A percentile compares a stretch with the other conserved stretches of the same genome.
These are phyloP conservation scores for Leptopilina myrica DNA, from an alignment of 2,888 invertebrate genomes.

Conservation along the genomic window DNA sequence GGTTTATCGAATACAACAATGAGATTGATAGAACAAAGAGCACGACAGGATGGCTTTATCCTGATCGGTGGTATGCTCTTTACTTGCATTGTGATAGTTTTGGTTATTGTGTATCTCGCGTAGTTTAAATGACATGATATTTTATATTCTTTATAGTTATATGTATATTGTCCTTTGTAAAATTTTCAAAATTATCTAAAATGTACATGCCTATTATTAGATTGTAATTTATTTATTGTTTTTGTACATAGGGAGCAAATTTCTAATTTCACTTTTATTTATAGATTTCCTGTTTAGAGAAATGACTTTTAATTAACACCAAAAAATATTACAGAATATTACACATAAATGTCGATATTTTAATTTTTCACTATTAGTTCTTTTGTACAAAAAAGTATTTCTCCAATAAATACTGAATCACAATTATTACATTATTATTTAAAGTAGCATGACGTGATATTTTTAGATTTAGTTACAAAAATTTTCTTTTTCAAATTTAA, in stretches of 20 bases:
- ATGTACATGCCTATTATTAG: background rate
- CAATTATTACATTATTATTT: no score
- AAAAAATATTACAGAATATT: background rate
- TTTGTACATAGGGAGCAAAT: constrained; percentile 18
- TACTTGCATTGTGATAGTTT: constrained; percentile 87
- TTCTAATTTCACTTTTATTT: background rate
- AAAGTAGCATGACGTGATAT: no score
- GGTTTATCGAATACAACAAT: constrained; percentile 97
- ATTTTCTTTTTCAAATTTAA: no score
- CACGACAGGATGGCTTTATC: constrained; percentile 92
- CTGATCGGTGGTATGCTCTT: constrained; percentile 91
- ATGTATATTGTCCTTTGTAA: background rate
- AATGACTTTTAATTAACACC: background rate
- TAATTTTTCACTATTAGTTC: no score
- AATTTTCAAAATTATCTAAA: background rate
- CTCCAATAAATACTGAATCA: no score
- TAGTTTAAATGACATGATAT: constrained; percentile 64
- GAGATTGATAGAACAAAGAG: constrained; percentile 92
- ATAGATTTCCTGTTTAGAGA: background rate
- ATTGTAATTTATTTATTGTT: constrained; percentile 19
- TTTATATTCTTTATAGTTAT: background rate
- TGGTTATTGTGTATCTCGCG: constrained; percentile 85
- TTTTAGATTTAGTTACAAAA: no score
- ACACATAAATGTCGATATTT: no score
- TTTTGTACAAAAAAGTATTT: no score